These are phyloP conservation scores for rabbit (Oryctolagus cuniculus) DNA, from an alignment of 2,113 vertebrate species.

Conservation along the genomic window DNA sequence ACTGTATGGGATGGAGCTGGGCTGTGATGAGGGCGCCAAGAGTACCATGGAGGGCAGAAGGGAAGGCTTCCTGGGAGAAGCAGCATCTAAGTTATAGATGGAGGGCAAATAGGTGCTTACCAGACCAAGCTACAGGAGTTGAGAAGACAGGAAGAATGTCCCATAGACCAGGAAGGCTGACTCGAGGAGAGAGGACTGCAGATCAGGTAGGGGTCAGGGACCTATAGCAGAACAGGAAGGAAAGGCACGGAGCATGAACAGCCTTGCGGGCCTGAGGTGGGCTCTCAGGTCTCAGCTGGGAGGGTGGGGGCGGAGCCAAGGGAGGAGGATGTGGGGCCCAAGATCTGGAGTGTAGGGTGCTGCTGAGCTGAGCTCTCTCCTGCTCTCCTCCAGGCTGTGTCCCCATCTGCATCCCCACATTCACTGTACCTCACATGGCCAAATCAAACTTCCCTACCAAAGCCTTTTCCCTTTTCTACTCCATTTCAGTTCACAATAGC, in stretches of 20 bases:
- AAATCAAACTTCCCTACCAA: not conserved
- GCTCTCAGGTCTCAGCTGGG: not conserved
- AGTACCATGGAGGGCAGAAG: not conserved
- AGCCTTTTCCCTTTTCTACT: not conserved
- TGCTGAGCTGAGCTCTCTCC: not conserved
- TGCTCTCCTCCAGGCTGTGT: not conserved
- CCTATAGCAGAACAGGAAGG: no score
- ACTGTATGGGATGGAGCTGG: not conserved
- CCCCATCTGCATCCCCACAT: not conserved
- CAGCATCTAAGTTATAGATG: not conserved
- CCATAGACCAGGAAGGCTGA: not conserved
- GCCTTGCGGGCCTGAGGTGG: not conserved
- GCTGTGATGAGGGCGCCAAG: not conserved
- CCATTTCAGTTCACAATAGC: not conserved
- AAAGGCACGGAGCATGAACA: no score
- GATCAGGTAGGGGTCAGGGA: not conserved
- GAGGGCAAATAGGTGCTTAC: not conserved
- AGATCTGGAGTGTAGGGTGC: not conserved
- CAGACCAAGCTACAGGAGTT: not conserved
- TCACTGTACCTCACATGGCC: not conserved
- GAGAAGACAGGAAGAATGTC: not conserved
- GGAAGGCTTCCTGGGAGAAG: not conserved
- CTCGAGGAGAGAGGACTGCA: not conserved
- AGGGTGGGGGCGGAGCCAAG: not conserved
- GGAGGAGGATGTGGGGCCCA: not conserved